Base-by-base conservation (phyloP, 2,797 vertebrate species). In the Petrocephalus schoutedeni region DNA sequence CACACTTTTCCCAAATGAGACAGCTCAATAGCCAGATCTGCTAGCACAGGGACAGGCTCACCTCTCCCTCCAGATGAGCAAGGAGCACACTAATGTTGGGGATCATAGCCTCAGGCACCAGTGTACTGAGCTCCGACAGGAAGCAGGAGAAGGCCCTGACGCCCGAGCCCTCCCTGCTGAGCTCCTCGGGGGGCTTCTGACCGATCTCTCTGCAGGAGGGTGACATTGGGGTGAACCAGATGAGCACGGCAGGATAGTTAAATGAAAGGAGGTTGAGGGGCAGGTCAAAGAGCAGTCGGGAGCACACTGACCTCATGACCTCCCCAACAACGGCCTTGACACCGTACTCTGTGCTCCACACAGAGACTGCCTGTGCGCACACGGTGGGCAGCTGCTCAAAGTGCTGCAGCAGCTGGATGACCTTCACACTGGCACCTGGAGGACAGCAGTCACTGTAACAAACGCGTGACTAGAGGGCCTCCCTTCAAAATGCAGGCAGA, bases 391-490 rank as follows among this genome's bases (percentile, higher is more conserved):
- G 92, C 67, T 99, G 98, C 89, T 99, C 98, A 28, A 98, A 98
- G 92, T 99, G 97, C 91, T 99, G 98, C 87, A 99, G 92, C 93
- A 99, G 92, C 95, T 99, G 98, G 0, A 97, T 97, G 88, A 99
- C 97, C 93, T 97, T 99, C 88, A 99, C 95, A 88, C 97, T 97
- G 9, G 97, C 97, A 92, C 96, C 98, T 99, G 91, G 77, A 89
- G n/a, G 88, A 10, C 0, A 57, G 45, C 16, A 58, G 54, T 89
- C 4, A 74, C 1, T 54, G 32, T 41, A 8, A 57, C 51, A 45
- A 23, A 9, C 5, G 1, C 0, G 64, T 16, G 32, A 36, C 64
- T 41, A 82, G 36, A 1, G 28, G 74, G 14, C 41, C 77, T 14
- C 28, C 21, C 59, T 16, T 14, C 61, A 19, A 28, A 28, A 19